Evolutionary conservation across 2,797 vertebrate genomes (phyloP), one percentile per base, ranked within the genome.

Genomic region (Crotalus adamanteus): DNA sequence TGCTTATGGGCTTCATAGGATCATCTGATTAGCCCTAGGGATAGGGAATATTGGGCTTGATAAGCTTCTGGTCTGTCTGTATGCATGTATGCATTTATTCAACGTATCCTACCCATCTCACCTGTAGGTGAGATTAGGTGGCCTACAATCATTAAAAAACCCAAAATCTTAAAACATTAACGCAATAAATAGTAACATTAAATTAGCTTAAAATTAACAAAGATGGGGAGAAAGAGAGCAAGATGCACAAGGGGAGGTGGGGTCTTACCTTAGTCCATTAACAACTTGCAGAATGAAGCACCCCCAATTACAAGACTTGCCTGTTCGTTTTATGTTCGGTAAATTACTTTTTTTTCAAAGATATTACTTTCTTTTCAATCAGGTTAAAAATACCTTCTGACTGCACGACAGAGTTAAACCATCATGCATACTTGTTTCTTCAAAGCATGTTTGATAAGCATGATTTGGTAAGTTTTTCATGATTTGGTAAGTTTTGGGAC

Each of bases 361-460:
- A 85, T 90, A 31, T 31, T 86, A 6, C 12, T 93, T 92, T 96
- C 91, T 92, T 28, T 89, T 88, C 96, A 22, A 96, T 92, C 97
- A 99, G 99, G 95, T 94, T 99, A 93, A 99, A 99, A 98, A 98
- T 99, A 94, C 98, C 99, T 91, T 96, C 97, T 16, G 99, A 99
- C 97, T 99, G 99, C 96, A 99, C 99, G 94, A 99, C 99, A 53
- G 99, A 99, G 97, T 98, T 99, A 91, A 99, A 99, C 97, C 99
- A 99, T 97, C 99, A 99, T 61, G 98, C 99, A 1, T 99, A 99
- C 97, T 98, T 99, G 95, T 99, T 99, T 96, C 98, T 99, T 65
- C 99, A 99, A 96, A 99, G 99, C 95, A 98, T 99, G 95, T 99
- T 99, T 97, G 99, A 99, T 97, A 99, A 99, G 95, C 99, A 99